Base-by-base conservation (phyloP, 2,113 vertebrate genomes). In the Melanostigma gelatinosum region DNA sequence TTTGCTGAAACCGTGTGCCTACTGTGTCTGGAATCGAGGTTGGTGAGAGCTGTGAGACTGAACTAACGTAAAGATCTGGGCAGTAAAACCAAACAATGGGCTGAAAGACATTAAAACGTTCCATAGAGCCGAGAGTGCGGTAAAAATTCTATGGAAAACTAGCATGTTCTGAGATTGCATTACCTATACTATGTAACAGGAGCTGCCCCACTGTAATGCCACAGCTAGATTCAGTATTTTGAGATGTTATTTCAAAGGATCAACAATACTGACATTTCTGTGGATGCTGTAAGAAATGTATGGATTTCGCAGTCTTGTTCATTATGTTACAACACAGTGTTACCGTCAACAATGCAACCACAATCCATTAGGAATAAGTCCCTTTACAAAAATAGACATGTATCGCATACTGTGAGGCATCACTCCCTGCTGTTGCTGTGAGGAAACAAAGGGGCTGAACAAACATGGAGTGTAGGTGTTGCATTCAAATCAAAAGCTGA, bases 351-450 rank as follows among this genome's bases (percentile, higher is more conserved):
- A 12, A 46, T 70, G 27, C 15, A 62, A 48, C 48, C 66, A 60
- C 29, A 60, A 44, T 75, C 44, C 60, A 29, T 36, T 10, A 38
- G 27, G 63, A 74, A 54, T 18, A 55, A 48, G 18, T 58, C 66
- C 50, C 11, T 32, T 63, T 8, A 50, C 48, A 65, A 61, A 32
- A 68, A 58, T 18, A 84, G 55, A 72, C 55, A 15, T 20, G 38
- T 57, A 58, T 18, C 63, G 38, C 24, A 34, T 82, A 46, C 52
- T 58, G 67, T 20, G 20, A 70, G 62, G 61, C 34, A 24, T 4
- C 2, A 48, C 64, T 66, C 32, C 38, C 50, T 66, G 62, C 27
- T 80, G 32, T 27, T 62, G 13, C 40, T 75, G 75, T 60, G 68
- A 36, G 24, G 22, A 68, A 68, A 66, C 66, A 46, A 16, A 44